phyloP scores from a whole-genome alignment of 2,797 vertebrate genomes.

The Aselliscus stoliczkanus region DNA sequence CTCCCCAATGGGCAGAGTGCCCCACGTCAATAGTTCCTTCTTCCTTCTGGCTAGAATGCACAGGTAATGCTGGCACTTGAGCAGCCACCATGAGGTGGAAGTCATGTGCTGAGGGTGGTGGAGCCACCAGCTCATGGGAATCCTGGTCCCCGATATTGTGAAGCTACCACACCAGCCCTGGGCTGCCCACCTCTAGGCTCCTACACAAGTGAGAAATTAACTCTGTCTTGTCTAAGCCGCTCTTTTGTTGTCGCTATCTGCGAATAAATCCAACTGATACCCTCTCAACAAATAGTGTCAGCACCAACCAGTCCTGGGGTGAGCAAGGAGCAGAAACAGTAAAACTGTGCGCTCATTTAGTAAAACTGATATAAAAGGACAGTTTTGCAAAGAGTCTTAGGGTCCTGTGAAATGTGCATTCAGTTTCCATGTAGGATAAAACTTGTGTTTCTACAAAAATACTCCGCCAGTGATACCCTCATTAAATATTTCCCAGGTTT shows the following conservation, averaged over 20 bases:
- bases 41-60: background rate
- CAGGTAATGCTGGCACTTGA: background rate
- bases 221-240: background rate
- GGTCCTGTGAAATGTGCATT: too few relatives aligned
- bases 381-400: background rate
- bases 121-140: background rate
- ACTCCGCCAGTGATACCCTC: background rate
- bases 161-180: background rate
- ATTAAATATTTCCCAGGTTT: too few relatives aligned
- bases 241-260: background rate
- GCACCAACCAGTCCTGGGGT: background rate
- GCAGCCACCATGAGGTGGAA: background rate
- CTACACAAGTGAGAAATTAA: background rate
- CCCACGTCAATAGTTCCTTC: background rate
- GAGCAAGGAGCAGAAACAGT: background rate
- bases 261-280: background rate
- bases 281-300: background rate
- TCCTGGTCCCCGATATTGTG: background rate
- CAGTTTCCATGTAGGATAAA: background rate
- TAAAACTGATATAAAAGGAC: background rate
- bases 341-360: background rate
- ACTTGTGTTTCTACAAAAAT: background rate
- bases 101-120: background rate
- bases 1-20: background rate
- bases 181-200: background rate